Conservation (phyloP, 2,113 vertebrate genomes). For the Mormyrus iriodes region DNA sequence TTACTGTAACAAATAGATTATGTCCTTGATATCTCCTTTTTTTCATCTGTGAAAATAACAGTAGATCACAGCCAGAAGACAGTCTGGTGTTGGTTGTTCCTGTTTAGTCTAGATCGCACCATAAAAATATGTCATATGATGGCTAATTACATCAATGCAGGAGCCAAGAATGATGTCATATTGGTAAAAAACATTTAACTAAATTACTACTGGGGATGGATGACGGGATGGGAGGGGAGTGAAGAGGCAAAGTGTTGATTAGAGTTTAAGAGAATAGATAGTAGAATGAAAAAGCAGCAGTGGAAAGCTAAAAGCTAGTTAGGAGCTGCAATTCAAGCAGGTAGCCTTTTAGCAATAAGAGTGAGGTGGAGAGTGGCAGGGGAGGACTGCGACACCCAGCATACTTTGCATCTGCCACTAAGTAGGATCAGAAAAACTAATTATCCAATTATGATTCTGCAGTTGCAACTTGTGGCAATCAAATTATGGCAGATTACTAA, state of each 20-base stretch:
- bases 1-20: background rate
- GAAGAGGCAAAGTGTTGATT: background rate
- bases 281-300: background rate
- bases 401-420: background rate
- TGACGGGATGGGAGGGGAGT: background rate
- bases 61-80: background rate
- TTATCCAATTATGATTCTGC: background rate
- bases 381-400: background rate
- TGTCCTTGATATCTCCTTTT: background rate
- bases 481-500: background rate
- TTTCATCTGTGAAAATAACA: background rate
- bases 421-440: background rate
- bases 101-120: slow-evolving; percentile 7
- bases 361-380: background rate
- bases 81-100: slow-evolving; percentile 1
- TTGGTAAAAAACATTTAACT: background rate
- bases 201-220: background rate
- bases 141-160: background rate
- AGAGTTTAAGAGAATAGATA: background rate
- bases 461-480: background rate
- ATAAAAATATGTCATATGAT: background rate
- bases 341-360: background rate
- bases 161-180: slow-evolving; percentile 5
- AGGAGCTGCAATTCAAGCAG: background rate
- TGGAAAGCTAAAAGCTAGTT: background rate